Base-by-base conservation (phyloP, 2,113 vertebrate species). In the Zosterops lateralis region DNA sequence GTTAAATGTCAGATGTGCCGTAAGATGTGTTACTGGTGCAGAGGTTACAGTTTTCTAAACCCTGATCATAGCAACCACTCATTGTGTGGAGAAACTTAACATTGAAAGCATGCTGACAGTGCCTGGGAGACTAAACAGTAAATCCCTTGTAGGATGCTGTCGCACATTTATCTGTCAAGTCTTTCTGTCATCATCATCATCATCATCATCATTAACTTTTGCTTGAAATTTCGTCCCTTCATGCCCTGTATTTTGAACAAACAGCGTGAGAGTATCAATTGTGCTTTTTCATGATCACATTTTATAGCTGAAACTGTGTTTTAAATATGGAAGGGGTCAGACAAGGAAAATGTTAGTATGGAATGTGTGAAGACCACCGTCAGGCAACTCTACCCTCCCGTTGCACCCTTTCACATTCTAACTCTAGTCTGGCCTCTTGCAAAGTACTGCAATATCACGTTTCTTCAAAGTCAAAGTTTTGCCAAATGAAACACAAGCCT, bases 401-500 rank as follows among this genome's bases (percentile, higher is more conserved):
- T 34, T 90, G 68, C 45, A 60, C 14, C 7, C 40, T 60, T 88
- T 60, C 47, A 77, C 9, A 2, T 40, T 57, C 2, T 56, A 47
- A 26, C 34, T 83, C 67, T 24, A 34, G 44, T 48, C n/a, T 78
- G 73, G 40, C n/a, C 60, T 14, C 0, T 56, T 60, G 71, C 44
- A 29, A 76, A 62, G 60, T 40, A n/a, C 58, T 22, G 5, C 10
- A 1, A 19, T 73, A 87, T 88, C 68, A 50, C 6, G 3, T 94
- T 95, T 87, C 29, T 3, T 44, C 56, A 26, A 76, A 80, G 47
- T 29, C 10, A 1, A 74, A 87, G 50, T 32, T 91, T 70, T 83
- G 89, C 82, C 85, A 93, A 92, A 70, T 45, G 72, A 93, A 94
- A 84, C 64, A 71, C 61, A 64, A 80, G 16, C n/a, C 68, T 65